phyloP scores from a whole-genome alignment of 2,888 invertebrate species.

The Antheraea assamensis region DNA sequence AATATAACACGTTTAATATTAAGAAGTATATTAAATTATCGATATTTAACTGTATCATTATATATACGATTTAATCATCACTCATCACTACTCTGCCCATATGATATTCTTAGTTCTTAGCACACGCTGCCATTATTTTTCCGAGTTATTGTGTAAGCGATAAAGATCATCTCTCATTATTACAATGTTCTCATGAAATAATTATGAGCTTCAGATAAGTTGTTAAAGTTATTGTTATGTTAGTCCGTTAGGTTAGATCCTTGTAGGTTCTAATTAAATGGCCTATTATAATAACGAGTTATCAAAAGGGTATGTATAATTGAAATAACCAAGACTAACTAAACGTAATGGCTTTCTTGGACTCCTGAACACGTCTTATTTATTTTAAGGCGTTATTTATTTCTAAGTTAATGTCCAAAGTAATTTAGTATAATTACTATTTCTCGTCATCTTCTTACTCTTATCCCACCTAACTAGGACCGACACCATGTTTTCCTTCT shows the following conservation, averaged over 20 bases:
- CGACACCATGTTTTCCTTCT: no score
- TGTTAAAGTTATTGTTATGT: background rate
- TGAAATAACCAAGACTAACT: no score
- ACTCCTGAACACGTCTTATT: no score
- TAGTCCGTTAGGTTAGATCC: no score
- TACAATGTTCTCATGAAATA: background rate
- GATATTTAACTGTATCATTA: background rate
- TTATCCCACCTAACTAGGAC: no score
- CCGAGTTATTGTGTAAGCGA: background rate
- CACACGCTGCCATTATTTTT: background rate
- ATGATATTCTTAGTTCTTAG: background rate
- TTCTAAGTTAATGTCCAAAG: no score
- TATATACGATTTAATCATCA: no score
- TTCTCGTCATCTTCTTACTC: no score
- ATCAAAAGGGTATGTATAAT: no score
- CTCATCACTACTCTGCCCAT: background rate
- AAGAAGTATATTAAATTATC: background rate
- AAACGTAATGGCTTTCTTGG: no score
- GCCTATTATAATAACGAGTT: background rate
- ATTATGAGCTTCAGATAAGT: background rate
- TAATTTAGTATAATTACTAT: no score
- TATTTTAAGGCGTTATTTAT: no score
- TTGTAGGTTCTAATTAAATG: background rate
- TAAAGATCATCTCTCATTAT: background rate
- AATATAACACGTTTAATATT: background rate